A percentile compares a stretch with the other conserved stretches of the same genome.
These are phyloP conservation scores for Lasioglossum figueresi DNA, from an alignment of 2,888 invertebrate species.

Conservation along the genomic window DNA sequence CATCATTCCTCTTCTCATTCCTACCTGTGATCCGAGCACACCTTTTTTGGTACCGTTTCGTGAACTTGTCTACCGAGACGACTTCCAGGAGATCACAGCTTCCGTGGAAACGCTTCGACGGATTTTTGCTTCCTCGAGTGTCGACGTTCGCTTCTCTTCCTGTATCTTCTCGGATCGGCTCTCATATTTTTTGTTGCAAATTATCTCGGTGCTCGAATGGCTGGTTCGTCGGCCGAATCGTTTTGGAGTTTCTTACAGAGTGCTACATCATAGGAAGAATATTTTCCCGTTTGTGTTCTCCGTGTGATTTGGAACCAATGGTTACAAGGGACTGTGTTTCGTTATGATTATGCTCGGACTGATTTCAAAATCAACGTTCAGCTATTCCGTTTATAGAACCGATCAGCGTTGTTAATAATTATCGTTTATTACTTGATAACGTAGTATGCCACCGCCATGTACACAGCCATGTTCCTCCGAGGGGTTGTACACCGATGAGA, in stretches of 20 bases:
- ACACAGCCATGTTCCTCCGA: too few species aligned
- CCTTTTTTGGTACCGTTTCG: constrained; percentile 16
- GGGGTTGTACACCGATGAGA: too few species aligned
- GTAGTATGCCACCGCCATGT: too few species aligned
- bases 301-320: not conserved
- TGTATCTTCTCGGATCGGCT: not conserved
- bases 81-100: not conserved
- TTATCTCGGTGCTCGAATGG: not conserved
- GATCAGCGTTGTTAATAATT: too few species aligned
- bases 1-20: constrained; percentile 13
- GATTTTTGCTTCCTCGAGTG: not conserved
- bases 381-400: too few species aligned
- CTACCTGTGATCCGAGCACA: not conserved
- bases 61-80: not conserved
- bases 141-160: not conserved
- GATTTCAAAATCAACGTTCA: too few species aligned
- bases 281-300: not conserved
- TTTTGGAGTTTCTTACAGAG: not conserved
- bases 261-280: not conserved
- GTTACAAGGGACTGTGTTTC: not conserved
- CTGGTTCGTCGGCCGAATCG: not conserved
- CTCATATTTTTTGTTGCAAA: not conserved
- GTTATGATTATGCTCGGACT: too few species aligned
- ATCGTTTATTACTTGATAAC: too few species aligned
- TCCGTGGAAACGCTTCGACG: not conserved